These are phyloP conservation scores for Clunio marinus DNA, from an alignment of 2,888 invertebrate genomes.

Conservation along the genomic window DNA sequence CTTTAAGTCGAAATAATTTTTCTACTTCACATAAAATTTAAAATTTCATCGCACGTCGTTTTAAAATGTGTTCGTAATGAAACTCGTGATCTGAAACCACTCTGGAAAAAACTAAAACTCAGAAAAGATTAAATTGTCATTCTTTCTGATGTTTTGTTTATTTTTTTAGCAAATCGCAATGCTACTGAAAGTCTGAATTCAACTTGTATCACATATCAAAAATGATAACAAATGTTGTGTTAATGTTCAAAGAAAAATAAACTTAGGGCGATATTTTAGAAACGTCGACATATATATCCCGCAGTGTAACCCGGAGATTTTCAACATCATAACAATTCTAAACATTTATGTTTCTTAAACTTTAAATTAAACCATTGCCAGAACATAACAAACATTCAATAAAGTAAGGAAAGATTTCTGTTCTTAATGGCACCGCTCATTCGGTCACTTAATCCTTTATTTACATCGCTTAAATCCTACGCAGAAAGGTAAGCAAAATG, in stretches of 20 bases:
- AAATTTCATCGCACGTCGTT: too few species aligned
- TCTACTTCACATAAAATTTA: too few species aligned
- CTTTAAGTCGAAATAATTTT: too few species aligned
- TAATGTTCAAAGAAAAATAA: background rate
- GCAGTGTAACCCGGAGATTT: background rate
- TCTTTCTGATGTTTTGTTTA: background rate
- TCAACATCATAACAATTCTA: background rate
- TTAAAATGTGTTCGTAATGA: too few species aligned
- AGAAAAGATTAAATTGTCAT: too few species aligned
- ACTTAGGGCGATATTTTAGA: too few species aligned
- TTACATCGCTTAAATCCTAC: constrained; percentile 12
- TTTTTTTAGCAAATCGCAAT: background rate
- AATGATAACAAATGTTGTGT: background rate
- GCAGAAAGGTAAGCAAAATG: background rate
- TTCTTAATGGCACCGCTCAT: constrained; percentile 25
- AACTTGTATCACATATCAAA: constrained; percentile 33
- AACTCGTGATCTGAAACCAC: too few species aligned
- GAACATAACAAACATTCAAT: constrained; percentile 3
- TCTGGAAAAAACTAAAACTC: too few species aligned
- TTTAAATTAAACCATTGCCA: too few species aligned
- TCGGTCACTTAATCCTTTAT: constrained; percentile 38
- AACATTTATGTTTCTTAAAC: background rate
- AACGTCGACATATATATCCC: background rate
- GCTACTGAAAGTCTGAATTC: background rate
- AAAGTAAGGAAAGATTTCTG: background rate